Conservation (phyloP, 2,888 invertebrate species). For the Litoditis marina region DNA sequence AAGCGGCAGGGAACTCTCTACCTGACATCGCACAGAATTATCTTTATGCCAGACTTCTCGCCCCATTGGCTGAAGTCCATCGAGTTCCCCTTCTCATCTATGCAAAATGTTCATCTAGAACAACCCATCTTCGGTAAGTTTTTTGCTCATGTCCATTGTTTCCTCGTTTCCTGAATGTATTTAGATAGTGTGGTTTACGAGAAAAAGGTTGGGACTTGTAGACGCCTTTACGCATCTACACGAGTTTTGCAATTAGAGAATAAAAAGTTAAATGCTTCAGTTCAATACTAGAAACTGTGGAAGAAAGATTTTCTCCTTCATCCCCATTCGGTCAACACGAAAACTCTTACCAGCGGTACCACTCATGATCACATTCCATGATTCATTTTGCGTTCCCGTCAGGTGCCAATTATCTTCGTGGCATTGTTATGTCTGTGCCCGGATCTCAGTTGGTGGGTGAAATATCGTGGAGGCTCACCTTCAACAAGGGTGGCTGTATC, state of each 20-base stretch:
- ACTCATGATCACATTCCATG: too few relatives aligned
- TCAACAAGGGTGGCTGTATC: constrained; percentile 81
- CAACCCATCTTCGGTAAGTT: constrained; percentile 85
- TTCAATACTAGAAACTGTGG: too few relatives aligned
- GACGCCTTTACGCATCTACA: too few relatives aligned
- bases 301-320: too few relatives aligned
- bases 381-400: too few relatives aligned
- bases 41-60: constrained; percentile 38
- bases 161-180: too few relatives aligned
- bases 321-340: too few relatives aligned
- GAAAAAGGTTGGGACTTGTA: too few relatives aligned
- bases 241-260: too few relatives aligned
- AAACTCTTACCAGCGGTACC: too few relatives aligned
- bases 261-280: too few relatives aligned
- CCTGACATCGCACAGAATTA: constrained; percentile 81
- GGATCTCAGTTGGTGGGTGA: constrained; percentile 69
- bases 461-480: constrained; percentile 38
- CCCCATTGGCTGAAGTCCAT: constrained; percentile 70
- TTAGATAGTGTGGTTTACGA: too few relatives aligned
- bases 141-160: background rate
- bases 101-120: constrained; percentile 80
- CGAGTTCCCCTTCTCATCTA: constrained; percentile 84
- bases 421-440: constrained; percentile 83
- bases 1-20: constrained; percentile 76
- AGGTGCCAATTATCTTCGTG: constrained; percentile 85